Conservation (phyloP, 2,888 invertebrate species). For the Drosophila anceps region DNA sequence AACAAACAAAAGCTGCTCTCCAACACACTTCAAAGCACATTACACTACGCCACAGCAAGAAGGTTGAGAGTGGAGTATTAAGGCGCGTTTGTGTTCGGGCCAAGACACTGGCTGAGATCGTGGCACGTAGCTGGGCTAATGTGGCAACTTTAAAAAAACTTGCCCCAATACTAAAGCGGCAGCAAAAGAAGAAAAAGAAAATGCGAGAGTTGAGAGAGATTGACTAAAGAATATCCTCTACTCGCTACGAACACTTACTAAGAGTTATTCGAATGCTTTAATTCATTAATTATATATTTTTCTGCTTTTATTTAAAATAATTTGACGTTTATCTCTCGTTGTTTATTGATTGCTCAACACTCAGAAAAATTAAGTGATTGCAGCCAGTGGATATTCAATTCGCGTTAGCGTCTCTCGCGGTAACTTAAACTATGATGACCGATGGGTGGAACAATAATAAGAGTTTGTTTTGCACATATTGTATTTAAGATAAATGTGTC, state of each 20-base stretch:
- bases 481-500: too few relatives aligned
- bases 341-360: too few relatives aligned
- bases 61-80: background rate
- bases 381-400: too few relatives aligned
- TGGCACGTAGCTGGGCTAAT: constrained; percentile 72
- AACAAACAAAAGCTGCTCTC: constrained; percentile 46
- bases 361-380: too few relatives aligned
- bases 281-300: too few relatives aligned
- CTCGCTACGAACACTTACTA: background rate
- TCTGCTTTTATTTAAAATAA: too few relatives aligned
- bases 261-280: background rate
- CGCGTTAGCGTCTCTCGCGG: too few relatives aligned
- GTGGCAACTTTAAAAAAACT: constrained; percentile 75
- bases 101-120: constrained; percentile 37
- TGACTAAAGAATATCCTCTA: background rate
- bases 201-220: background rate
- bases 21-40: constrained; percentile 69
- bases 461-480: too few relatives aligned
- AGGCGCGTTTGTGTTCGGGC: background rate
- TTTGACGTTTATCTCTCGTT: too few relatives aligned
- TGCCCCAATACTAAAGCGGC: constrained; percentile 18
- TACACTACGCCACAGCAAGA: constrained; percentile 51
- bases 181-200: background rate
- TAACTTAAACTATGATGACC: too few relatives aligned
- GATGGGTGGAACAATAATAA: too few relatives aligned